Evolutionary conservation across 2,888 invertebrate genomes (phyloP).

Genomic region (Orthonevra nobilis): DNA sequence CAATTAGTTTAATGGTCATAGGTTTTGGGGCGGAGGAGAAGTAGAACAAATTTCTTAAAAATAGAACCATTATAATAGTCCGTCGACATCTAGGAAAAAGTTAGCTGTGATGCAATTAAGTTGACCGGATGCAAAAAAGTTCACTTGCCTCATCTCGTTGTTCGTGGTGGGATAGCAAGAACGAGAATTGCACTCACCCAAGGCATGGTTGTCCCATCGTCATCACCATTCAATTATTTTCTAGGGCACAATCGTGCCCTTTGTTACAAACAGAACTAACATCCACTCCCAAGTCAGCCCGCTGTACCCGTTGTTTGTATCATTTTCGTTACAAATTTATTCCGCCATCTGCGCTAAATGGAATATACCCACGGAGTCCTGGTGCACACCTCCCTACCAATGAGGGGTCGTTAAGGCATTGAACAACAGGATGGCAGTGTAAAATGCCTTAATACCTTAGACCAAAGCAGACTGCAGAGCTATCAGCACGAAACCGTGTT

Average conservation of each 20-base stretch:
- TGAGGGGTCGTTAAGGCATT: slow-evolving; percentile 11
- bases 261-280: background rate
- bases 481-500: slow-evolving; percentile 44
- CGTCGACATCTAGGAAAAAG: slow-evolving; percentile 10
- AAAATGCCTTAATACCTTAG: slow-evolving; percentile 22
- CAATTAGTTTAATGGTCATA: slow-evolving; percentile 59
- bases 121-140: background rate
- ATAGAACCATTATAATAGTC: slow-evolving; percentile 18
- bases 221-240: slow-evolving; percentile 25
- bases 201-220: no score
- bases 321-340: slow-evolving; percentile 51
- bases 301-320: no score
- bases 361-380: slow-evolving; percentile 40
- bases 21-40: slow-evolving; percentile 8
- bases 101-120: slow-evolving; percentile 34
- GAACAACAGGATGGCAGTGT: background rate
- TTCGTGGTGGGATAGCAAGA: slow-evolving; percentile 21
- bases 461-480: slow-evolving; percentile 32
- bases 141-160: slow-evolving; percentile 25
- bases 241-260: background rate
- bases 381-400: background rate
- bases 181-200: slow-evolving; percentile 24
- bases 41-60: slow-evolving; percentile 43
- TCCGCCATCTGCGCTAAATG: slow-evolving; percentile 54
- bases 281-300: slow-evolving; percentile 18